Evolutionary conservation across 2,113 vertebrate species (phyloP).

Genomic region (Anhinga rufa): DNA sequence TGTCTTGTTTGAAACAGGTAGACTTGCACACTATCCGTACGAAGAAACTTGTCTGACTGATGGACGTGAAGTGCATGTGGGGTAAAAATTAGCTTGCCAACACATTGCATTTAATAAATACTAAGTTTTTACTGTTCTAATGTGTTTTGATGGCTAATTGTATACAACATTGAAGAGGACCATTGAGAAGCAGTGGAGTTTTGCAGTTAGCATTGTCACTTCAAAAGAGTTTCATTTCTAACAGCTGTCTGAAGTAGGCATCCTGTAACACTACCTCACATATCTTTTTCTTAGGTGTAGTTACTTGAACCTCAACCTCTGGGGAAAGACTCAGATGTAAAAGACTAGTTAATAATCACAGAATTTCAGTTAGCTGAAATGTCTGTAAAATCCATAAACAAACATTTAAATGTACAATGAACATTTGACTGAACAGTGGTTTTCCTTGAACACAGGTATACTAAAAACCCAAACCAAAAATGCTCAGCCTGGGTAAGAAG

Average conservation of each 20-base stretch:
- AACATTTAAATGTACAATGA: neutral
- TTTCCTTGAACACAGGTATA: neutral
- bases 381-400: neutral
- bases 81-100: neutral
- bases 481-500: neutral
- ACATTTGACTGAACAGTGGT: neutral
- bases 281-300: neutral
- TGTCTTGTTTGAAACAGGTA: neutral
- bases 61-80: rapidly evolving
- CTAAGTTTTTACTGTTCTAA: neutral
- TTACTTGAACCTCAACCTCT: neutral
- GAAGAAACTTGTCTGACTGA: neutral
- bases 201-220: neutral
- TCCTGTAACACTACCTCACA: neutral
- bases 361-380: neutral
- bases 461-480: neutral
- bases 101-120: neutral
- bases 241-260: neutral
- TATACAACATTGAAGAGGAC: neutral
- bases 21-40: neutral
- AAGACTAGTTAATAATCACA: neutral
- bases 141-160: neutral
- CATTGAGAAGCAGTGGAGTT: neutral
- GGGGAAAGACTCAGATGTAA: neutral
- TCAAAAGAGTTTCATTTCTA: neutral